Evolutionary conservation across 2,113 vertebrate species (phyloP).

Genomic region (Aegithalos caudatus): DNA sequence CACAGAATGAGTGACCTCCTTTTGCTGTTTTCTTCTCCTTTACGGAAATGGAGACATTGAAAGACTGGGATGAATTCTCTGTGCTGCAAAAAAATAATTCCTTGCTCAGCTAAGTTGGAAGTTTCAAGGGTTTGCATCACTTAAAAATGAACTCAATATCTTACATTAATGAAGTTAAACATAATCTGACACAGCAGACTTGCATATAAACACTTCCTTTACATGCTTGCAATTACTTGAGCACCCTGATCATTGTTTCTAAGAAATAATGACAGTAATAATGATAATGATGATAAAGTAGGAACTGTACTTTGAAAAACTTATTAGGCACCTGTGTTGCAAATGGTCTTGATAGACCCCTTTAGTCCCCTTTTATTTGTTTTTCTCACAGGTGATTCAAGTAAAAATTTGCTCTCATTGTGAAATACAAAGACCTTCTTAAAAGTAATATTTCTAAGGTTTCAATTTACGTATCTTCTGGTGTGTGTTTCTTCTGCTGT

Average conservation of each 20-base stretch:
- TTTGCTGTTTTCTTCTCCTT: not conserved
- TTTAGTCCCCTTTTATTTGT: not conserved
- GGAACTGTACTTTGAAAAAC: not conserved
- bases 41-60: not conserved
- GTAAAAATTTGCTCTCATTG: not conserved
- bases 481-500: not conserved
- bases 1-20: not conserved
- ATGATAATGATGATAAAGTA: not conserved
- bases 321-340: not conserved
- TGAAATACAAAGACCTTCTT: not conserved
- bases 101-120: not conserved
- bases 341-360: not conserved
- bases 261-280: not conserved
- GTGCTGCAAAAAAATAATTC: not conserved
- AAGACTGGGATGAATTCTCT: not conserved
- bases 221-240: not conserved
- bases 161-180: not conserved
- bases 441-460: not conserved
- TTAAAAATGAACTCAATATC: not conserved
- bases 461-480: not conserved
- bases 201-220: not conserved
- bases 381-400: not conserved
- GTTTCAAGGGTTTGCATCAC: not conserved
- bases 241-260: not conserved
- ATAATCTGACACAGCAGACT: not conserved